These are phyloP conservation scores for Megastigmus dorsalis DNA, from an alignment of 2,888 invertebrate genomes.

Conservation along the genomic window DNA sequence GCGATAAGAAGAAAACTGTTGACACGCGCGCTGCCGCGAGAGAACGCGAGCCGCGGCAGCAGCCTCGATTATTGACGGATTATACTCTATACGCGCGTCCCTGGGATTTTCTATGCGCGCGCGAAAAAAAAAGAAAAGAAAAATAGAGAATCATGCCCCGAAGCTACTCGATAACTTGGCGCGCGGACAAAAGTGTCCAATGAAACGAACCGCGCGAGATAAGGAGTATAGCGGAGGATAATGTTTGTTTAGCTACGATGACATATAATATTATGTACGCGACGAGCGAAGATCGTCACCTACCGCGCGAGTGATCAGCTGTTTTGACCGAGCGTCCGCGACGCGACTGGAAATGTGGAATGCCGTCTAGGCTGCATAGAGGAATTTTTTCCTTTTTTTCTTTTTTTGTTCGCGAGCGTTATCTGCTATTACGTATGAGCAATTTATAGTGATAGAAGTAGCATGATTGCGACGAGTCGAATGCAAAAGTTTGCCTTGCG, in stretches of 20 bases:
- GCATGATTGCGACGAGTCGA: too few species aligned
- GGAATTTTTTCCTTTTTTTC: too few species aligned
- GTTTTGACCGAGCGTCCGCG: too few species aligned
- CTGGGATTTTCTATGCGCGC: not conserved
- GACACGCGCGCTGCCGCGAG: not conserved
- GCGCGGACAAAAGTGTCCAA: conserved; percentile 5
- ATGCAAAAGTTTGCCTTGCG: too few species aligned
- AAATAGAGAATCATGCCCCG: too few species aligned
- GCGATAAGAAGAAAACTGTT: conserved; percentile 19
- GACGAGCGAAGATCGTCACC: conserved; percentile 1
- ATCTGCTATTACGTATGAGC: too few species aligned
- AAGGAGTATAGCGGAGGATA: not conserved
- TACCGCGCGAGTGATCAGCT: conserved; percentile 12
- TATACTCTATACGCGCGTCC: conserved; percentile 1
- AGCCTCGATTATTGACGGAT: conserved; percentile 32
- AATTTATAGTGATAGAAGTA: too few species aligned
- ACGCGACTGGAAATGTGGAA: too few species aligned
- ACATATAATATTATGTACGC: not conserved
- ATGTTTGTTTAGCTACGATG: not conserved
- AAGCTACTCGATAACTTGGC: too few species aligned
- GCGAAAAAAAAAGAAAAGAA: conserved; percentile 13
- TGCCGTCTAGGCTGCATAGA: too few species aligned
- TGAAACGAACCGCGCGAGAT: conserved; percentile 13
- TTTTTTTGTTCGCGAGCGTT: too few species aligned
- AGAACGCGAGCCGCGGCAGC: too few species aligned